Evolutionary conservation across 2,113 vertebrate genomes (phyloP), one percentile per base, ranked within the genome.

Genomic region (Chamaetylas fuelleborni): DNA sequence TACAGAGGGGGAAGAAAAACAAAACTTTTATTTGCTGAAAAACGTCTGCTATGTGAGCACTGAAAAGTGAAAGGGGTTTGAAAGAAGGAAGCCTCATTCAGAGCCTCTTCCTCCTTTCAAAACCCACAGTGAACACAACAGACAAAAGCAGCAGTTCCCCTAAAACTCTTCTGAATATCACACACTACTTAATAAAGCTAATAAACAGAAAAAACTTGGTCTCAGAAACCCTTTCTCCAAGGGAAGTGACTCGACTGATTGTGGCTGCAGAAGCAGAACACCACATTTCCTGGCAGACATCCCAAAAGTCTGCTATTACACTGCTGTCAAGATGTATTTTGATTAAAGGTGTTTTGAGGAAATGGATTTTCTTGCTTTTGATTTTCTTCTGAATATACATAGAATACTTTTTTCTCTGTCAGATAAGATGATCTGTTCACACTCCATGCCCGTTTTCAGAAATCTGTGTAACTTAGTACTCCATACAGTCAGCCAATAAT

Each of bases 331-430:
- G 64, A 67, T n/a, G 20, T 12, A 81, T 81, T 92, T 84, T 81
- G 89, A 86, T 94, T 83, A 84, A 84, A 95, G 56, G 34, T 89
- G 72, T 81, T 95, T 86, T 96, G 51, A 92, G 77, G 90, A 95
- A 96, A 89, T 67, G 36, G 43, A 67, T 81, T 89, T 87, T 90
- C 48, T 93, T 71, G 61, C 81, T 85, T 93, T 67, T 51, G 57
- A 47, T 85, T 80, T 83, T 78, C 64, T 86, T 53, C 78, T 77
- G 23, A 70, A 58, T 58, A 84, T 34, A 54, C 82, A 88, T 4
- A 48, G 67, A 90, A 92, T 66, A 70, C 45, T 86, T 77, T 25
- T 51, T 38, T 54, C 42, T 36, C 53, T 74, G 67, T 73, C 72
- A 86, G 71, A 54, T 29, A 67, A 78, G 82, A 92, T 43, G 26